Evolutionary conservation across 2,888 invertebrate genomes (phyloP), one percentile per base, ranked within the genome.

Genomic region (Diadromus collaris): DNA sequence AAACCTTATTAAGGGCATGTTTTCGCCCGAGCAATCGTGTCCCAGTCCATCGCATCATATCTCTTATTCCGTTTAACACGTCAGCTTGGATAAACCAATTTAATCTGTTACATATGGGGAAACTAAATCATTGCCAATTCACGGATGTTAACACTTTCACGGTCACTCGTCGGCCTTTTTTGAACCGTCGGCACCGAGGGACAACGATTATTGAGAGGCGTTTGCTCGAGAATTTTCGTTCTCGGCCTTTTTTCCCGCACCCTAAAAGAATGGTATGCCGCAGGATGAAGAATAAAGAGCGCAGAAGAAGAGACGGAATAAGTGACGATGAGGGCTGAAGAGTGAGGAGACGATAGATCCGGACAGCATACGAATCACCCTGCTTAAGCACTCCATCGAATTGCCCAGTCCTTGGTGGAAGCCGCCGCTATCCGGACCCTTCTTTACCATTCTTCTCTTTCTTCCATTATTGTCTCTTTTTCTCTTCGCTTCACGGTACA

Each of bases 321-420:
- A 68, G 44, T 32, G 56, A 71, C 67, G 56, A 48, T 21, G 58
- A 68, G 38, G 54, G 44, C 48, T 51, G 27, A 46, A 63, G 27
- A 46, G 56, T 6, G 27, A 58, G 58, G 34, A 60, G 63, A 24
- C 69, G 56, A 56, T 70, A 60, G 64, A 67, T 76, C 68, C 76
- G 68, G 65, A 65, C 71, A 56, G 80, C 76, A 76, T 82, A 74
- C 78, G 78, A 82, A 82, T 82, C 60, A 61, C 63, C 74, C 76
- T 76, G 71, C 68, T 78, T 74, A 80, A 69, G 68, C 71, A 80
- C 71, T 78, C 61, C 38, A 34, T 51, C 65, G 72, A 80, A 76
- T 75, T 80, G 71, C 75, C 68, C 34, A 27, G 65, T 71, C 41
- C 68, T 68, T 46, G 68, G 41, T 19, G 41, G 29, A 60, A 65